Conservation (phyloP, 1,140 invertebrate genomes). For the Cryptotermes secundus region DNA sequence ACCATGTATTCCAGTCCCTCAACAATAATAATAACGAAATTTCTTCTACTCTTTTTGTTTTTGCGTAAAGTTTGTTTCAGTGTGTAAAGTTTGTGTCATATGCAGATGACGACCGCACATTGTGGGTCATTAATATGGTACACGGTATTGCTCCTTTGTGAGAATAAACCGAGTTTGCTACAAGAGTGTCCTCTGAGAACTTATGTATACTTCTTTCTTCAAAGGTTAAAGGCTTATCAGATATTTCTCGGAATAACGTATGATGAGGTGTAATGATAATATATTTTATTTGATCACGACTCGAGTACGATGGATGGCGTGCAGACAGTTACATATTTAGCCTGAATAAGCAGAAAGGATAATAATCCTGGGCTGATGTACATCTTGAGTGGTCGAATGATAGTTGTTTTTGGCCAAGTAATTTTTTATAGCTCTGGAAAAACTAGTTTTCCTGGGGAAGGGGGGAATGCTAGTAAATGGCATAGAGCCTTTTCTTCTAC, state of each 20-base stretch:
- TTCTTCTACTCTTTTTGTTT: too few species aligned
- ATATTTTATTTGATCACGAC: background rate
- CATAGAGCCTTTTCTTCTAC: background rate
- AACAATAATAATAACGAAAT: background rate
- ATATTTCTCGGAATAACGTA: background rate
- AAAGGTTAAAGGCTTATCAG: background rate
- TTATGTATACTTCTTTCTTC: too few species aligned
- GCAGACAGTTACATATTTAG: background rate
- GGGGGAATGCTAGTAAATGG: background rate
- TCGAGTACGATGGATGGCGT: background rate
- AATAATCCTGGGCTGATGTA: background rate
- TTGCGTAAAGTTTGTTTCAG: too few species aligned
- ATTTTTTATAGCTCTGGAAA: conserved; percentile 13
- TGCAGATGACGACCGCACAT: too few species aligned
- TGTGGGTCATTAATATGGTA: too few species aligned
- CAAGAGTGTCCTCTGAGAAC: too few species aligned
- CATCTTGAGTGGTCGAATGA: background rate
- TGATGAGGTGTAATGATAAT: background rate
- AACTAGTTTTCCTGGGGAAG: background rate
- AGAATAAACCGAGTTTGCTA: too few species aligned
- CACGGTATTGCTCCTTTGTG: too few species aligned
- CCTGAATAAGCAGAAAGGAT: background rate
- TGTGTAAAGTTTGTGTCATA: too few species aligned
- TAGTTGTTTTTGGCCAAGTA: conserved; percentile 2
- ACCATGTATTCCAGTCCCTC: background rate